Evolutionary conservation across 2,888 invertebrate genomes (phyloP), one percentile per base, ranked within the genome.

Genomic region (Cephalotes varians): DNA sequence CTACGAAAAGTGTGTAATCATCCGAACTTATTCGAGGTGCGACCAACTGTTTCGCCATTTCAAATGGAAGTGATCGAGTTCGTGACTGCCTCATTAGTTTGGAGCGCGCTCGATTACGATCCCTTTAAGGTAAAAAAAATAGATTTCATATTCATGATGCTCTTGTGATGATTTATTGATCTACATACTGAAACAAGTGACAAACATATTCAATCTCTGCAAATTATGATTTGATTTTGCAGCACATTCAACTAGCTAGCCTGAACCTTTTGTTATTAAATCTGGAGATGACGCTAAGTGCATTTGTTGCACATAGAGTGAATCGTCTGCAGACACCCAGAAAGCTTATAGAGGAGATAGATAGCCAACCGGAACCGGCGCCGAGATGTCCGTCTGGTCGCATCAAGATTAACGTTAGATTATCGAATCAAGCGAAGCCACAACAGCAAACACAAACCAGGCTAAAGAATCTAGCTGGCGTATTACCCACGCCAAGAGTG

Each of bases 1-100:
- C 95, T 99, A 93, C 96, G 99, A 80, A 99, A 99, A 96, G 98
- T 99, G 90, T 99, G 99, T 95, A 99, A 99, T 95, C 99, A 99
- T 95, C 99, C 99, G 21, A 99, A 99, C 95, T 96, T 99, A 93
- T 99, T 99, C 95, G 99, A 99, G 96, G 97, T 98, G 86, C 96
- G 99, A 81, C 99, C 99, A 69, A 99, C 98, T 60, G 96, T 97
- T 76, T 99, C 99, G 67, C 99, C 99, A 84, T 98, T 99, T 95
- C 98, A 97, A 95, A 97, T 98, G 96, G 96, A 97, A 87, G 97
- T 97, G 44, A 96, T 99, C 86, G 95, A 96, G 62, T 96, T 96
- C 93, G 95, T 95, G 87, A 96, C 97, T 81, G 97, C 98, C 25
- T 97, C 98, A 85, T 94, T 97, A 40, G 96, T 96, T 67, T 97